These are phyloP conservation scores for Sciurus niger DNA, from an alignment of 2,113 vertebrate genomes.

Conservation along the genomic window DNA sequence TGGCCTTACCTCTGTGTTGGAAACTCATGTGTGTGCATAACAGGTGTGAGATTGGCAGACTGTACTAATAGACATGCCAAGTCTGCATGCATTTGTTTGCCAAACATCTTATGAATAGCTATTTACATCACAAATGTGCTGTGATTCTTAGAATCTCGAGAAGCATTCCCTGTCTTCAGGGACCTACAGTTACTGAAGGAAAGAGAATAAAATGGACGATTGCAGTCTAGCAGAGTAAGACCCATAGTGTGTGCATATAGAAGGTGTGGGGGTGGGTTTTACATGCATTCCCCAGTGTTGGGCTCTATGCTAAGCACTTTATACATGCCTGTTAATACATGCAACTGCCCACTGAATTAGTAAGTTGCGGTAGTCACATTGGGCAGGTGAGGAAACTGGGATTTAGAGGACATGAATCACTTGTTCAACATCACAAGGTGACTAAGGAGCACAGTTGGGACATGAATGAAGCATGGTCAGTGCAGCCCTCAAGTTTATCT, in stretches of 20 bases:
- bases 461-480: neutral
- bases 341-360: neutral
- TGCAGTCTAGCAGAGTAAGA: neutral
- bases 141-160: constrained; percentile 33
- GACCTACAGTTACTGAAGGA: neutral
- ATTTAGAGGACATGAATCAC: neutral
- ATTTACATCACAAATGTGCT: constrained; percentile 50
- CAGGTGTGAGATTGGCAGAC: constrained; percentile 12
- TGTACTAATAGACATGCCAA: neutral
- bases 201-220: constrained; percentile 14
- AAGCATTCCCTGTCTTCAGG: constrained; percentile 34
- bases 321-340: too few species aligned
- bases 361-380: neutral
- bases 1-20: neutral
- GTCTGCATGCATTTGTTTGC: neutral
- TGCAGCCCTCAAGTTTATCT: neutral
- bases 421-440: neutral
- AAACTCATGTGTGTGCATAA: rapidly evolving
- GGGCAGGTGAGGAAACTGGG: neutral
- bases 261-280: rapidly evolving
- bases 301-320: neutral
- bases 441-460: neutral
- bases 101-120: constrained; percentile 67
- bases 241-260: rapidly evolving
- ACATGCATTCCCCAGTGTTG: rapidly evolving